Conservation (phyloP, 1,140 invertebrate species). For the Sycophaga agraensis region DNA sequence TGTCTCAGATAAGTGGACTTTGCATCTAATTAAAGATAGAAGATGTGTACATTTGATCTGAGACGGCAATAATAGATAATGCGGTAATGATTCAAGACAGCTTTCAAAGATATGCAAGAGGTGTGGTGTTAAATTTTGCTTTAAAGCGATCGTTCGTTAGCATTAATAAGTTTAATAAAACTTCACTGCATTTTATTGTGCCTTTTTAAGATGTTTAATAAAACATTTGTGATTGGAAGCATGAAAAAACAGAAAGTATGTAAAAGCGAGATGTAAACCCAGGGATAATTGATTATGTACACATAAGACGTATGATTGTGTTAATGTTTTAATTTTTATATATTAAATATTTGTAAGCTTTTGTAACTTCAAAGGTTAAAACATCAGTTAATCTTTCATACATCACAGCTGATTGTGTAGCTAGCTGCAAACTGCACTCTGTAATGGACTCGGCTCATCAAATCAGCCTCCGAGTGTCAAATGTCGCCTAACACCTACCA, state of each 20-base stretch:
- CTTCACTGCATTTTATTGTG: slow-evolving; percentile 7
- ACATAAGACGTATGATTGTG: slow-evolving; percentile 42
- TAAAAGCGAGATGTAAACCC: slow-evolving; percentile 31
- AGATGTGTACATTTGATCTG: slow-evolving; percentile 16
- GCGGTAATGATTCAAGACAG: slow-evolving; percentile 26
- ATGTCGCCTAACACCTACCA: slow-evolving; percentile 54
- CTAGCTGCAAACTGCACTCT: slow-evolving; percentile 57
- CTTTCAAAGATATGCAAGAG: slow-evolving; percentile 8
- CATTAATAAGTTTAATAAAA: slow-evolving; percentile 27
- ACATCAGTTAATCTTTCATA: slow-evolving; percentile 43
- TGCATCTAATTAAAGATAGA: slow-evolving; percentile 12
- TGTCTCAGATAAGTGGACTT: background rate
- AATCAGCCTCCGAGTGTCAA: slow-evolving; percentile 53
- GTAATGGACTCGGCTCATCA: slow-evolving; percentile 47
- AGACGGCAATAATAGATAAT: slow-evolving; percentile 33
- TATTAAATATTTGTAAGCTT: slow-evolving; percentile 13
- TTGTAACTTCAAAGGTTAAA: slow-evolving; percentile 15
- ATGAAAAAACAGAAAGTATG: slow-evolving; percentile 41
- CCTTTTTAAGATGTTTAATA: background rate
- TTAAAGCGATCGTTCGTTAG: slow-evolving; percentile 41
- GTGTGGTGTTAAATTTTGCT: slow-evolving; percentile 33
- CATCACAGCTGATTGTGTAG: slow-evolving; percentile 50
- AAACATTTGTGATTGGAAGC: slow-evolving; percentile 34
- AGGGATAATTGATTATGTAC: slow-evolving; percentile 43
- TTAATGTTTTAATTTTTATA: slow-evolving; percentile 39